Conservation (phyloP, 2,797 vertebrate genomes). For the Gymnothorax javanicus region DNA sequence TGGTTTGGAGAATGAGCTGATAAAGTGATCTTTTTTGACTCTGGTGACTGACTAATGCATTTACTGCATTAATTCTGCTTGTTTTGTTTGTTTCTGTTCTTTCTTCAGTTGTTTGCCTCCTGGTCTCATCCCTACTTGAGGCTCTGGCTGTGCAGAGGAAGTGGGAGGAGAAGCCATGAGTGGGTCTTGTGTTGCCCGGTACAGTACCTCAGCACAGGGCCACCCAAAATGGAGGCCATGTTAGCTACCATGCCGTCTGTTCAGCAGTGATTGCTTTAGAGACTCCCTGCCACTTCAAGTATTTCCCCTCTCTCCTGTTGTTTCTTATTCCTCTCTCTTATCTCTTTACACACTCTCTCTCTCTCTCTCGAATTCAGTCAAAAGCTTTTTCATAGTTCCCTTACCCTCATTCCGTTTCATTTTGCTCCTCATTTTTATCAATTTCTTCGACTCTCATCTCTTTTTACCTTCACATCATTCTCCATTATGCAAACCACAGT, state of each 20-base stretch:
- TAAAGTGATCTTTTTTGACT: not conserved
- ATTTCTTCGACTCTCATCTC: not conserved
- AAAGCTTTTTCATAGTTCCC: not conserved
- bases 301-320: slow-evolving; percentile 42
- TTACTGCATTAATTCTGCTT: not conserved
- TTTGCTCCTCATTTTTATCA: slow-evolving; percentile 24
- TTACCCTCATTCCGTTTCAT: not conserved
- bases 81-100: not conserved
- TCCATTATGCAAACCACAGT: slow-evolving; percentile 49
- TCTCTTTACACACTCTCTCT: not conserved
- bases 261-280: slow-evolving; percentile 62
- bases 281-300: slow-evolving; percentile 51
- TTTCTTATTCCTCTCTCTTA: not conserved
- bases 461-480: not conserved
- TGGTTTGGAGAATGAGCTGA: slow-evolving; percentile 20
- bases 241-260: slow-evolving; percentile 57
- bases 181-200: slow-evolving; percentile 49
- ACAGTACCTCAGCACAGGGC: slow-evolving; percentile 52
- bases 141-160: not conserved
- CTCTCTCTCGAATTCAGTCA: not conserved
- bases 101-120: not conserved
- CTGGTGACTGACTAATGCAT: not conserved
- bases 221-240: slow-evolving; percentile 57
- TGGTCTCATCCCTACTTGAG: no score
- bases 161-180: slow-evolving; percentile 56